These are phyloP conservation scores for Gymnoscelis rufifasciata DNA, from an alignment of 2,888 invertebrate genomes.

Conservation along the genomic window DNA sequence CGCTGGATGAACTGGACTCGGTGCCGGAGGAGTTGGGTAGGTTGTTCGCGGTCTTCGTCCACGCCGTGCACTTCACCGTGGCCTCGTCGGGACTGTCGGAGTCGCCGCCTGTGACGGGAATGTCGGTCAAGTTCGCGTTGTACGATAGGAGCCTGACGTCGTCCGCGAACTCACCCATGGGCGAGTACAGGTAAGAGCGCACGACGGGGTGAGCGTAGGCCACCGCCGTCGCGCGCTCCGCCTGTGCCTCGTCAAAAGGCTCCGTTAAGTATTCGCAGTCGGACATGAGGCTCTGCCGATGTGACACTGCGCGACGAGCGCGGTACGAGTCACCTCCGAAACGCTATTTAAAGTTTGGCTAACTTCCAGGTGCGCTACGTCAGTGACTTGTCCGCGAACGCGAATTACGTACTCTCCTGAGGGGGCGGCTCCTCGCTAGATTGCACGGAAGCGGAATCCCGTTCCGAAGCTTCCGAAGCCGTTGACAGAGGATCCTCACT, in stretches of 20 bases:
- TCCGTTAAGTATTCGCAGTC: slow-evolving; percentile 75
- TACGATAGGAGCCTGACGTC: slow-evolving; percentile 47
- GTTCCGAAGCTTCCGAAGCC: slow-evolving; percentile 71
- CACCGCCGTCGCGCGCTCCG: slow-evolving; percentile 63
- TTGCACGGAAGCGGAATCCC: slow-evolving; percentile 71
- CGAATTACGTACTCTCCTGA: slow-evolving; percentile 71
- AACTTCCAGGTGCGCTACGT: slow-evolving; percentile 71
- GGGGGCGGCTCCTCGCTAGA: slow-evolving; percentile 75
- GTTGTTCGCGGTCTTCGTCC: slow-evolving; percentile 64
- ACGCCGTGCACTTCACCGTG: slow-evolving; percentile 77
- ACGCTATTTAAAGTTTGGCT: slow-evolving; percentile 76
- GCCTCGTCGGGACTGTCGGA: slow-evolving; percentile 82
- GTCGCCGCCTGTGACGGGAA: slow-evolving; percentile 76
- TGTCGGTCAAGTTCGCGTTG: slow-evolving; percentile 43
- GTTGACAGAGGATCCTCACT: slow-evolving; percentile 72
- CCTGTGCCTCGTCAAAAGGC: slow-evolving; percentile 67
- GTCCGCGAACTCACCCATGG: slow-evolving; percentile 70
- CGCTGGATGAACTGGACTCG: slow-evolving; percentile 58
- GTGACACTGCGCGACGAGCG: slow-evolving; percentile 75
- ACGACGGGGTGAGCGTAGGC: slow-evolving; percentile 70
- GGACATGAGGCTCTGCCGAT: slow-evolving; percentile 71
- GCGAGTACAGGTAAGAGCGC: slow-evolving; percentile 77
- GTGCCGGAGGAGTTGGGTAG: slow-evolving; percentile 64
- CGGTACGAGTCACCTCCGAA: slow-evolving; percentile 68
- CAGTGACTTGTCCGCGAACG: slow-evolving; percentile 65